phyloP scores from a whole-genome alignment of 2,888 invertebrate genomes.

The Molanna angustata region DNA sequence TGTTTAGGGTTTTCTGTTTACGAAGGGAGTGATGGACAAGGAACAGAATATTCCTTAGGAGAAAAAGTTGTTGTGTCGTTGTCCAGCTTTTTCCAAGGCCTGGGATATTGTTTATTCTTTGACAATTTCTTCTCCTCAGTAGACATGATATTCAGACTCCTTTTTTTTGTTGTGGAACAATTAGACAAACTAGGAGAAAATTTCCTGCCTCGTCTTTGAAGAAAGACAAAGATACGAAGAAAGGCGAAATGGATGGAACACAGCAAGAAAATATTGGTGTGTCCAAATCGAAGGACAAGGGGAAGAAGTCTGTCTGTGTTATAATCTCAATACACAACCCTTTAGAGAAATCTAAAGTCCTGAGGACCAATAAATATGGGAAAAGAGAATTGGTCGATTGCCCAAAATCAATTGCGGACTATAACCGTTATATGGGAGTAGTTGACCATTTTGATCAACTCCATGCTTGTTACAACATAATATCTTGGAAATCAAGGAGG shows the following conservation, averaged over 20 bases:
- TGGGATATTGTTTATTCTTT: neutral
- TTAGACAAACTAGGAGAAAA: neutral
- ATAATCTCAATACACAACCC: neutral
- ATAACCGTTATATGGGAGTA: too few species aligned
- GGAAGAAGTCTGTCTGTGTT: neutral
- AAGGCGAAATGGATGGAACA: neutral
- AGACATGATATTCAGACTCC: neutral
- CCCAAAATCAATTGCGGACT: too few species aligned
- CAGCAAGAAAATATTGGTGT: neutral
- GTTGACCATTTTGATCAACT: too few species aligned
- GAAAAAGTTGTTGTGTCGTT: neutral
- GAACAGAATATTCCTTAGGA: neutral
- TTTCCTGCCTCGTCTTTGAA: neutral
- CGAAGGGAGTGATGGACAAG: neutral
- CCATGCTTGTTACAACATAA: too few species aligned
- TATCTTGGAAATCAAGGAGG: too few species aligned
- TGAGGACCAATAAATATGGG: too few species aligned
- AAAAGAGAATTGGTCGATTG: too few species aligned
- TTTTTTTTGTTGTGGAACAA: neutral
- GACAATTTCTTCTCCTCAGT: neutral
- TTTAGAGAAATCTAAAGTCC: neutral
- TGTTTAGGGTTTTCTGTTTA: too few species aligned
- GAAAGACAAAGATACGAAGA: neutral
- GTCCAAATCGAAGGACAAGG: neutral
- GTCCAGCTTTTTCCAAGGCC: neutral